These are phyloP conservation scores for Drosophila rellima DNA, from an alignment of 2,888 invertebrate species.

Conservation along the genomic window DNA sequence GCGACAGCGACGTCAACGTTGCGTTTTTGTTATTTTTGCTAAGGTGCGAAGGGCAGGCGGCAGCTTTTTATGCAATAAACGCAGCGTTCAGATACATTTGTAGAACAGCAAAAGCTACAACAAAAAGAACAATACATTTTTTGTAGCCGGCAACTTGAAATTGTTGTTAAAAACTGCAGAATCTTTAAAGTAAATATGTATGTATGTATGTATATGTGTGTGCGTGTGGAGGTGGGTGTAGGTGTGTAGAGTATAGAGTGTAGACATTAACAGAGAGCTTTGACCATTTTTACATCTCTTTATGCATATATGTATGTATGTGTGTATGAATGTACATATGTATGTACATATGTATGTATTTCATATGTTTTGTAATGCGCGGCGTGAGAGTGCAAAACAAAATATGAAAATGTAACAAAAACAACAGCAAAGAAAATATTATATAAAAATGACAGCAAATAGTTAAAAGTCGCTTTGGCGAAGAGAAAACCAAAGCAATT, in stretches of 20 bases:
- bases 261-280: constrained; percentile 27
- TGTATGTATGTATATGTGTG: too few species aligned
- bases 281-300: constrained; percentile 29
- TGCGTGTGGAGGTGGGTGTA: constrained; percentile 14
- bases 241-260: constrained; percentile 6
- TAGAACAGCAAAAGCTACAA: constrained; percentile 32
- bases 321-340: neutral
- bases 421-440: neutral
- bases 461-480: constrained; percentile 28
- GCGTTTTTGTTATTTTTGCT: constrained; percentile 29
- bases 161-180: constrained; percentile 31
- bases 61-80: constrained; percentile 50
- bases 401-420: constrained; percentile 1
- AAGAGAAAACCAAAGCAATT: constrained; percentile 33
- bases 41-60: constrained; percentile 28
- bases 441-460: constrained; percentile 22
- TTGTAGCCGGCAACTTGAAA: constrained; percentile 40
- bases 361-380: constrained; percentile 28
- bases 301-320: neutral
- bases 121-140: constrained; percentile 1
- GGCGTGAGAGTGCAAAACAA: constrained; percentile 21
- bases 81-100: constrained; percentile 51
- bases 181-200: constrained; percentile 7
- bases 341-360: neutral
- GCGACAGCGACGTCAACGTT: constrained; percentile 14